Base-by-base conservation (phyloP, 2,888 invertebrate genomes). In the Didymodactylos carnosus region DNA sequence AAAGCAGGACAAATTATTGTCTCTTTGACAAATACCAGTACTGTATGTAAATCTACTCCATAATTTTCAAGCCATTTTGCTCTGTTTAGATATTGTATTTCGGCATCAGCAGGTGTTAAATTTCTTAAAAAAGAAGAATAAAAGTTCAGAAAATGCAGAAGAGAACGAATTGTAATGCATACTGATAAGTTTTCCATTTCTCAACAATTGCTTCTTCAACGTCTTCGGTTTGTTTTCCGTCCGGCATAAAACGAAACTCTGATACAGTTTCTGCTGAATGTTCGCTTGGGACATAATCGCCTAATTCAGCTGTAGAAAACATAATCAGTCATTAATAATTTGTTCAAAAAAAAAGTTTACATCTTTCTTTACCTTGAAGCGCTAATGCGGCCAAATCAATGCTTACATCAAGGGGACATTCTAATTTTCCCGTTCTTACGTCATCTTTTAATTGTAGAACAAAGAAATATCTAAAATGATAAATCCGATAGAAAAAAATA, bases 21-120 rank as follows among this genome's bases (percentile, higher is more conserved):
- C n/a, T n/a, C n/a, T n/a, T n/a, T n/a, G n/a, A n/a, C n/a, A n/a
- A n/a, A n/a, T n/a, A n/a, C n/a, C 88, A 88, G 79, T 69, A 97
- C 97, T 77, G 89, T 92, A 83, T 97, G 95, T 91, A 94, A 94
- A 82, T 98, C 97, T 72, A 98, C 95, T 75, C 97, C 98, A 85
- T 95, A 99, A 91, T 94, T 92, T 84, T 97, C 95, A 78, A 98
- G 85, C 91, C 92, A 93, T 84, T 95, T 97, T 13, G 90, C 92
- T 85, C 94, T 95, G 82, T 94, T 92, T 73, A 98, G 86, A 84
- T 91, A 98, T 79, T 90, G 90, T 71, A 91, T 88, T 85, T 98
- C 97, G 49, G 97, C 94, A 83, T 92, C 91, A 0, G 95, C 95
- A 19, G 97, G 97, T 39, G 90, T 91, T 72, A 92, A 86, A 1